A percentile compares a stretch with the other conserved stretches of the same genome.
These are phyloP conservation scores for Climacteris rufus DNA, from an alignment of 2,113 vertebrate genomes.

Conservation along the genomic window DNA sequence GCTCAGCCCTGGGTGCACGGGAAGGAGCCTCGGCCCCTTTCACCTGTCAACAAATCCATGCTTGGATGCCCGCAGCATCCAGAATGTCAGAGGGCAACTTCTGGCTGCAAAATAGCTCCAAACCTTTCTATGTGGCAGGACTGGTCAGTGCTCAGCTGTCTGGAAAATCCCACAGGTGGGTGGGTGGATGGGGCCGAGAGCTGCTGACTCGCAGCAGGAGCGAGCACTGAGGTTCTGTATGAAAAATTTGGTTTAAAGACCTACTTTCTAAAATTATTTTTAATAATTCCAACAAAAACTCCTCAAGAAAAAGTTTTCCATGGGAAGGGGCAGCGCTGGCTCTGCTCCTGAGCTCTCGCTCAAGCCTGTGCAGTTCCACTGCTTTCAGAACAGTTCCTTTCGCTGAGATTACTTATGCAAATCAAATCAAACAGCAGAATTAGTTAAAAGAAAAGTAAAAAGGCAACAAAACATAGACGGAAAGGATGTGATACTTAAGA, in stretches of 20 bases:
- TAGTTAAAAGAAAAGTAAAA: neutral
- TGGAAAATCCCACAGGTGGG: neutral
- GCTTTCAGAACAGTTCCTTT: neutral
- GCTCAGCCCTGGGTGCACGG: neutral
- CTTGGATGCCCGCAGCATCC: neutral
- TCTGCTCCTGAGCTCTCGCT: neutral
- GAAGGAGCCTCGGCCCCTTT: neutral
- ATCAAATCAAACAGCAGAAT: fast-evolving
- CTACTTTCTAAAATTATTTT: neutral
- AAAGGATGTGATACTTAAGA: fast-evolving
- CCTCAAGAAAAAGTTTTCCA: neutral
- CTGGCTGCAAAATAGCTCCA: neutral
- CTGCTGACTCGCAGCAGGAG: fast-evolving
- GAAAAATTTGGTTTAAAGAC: neutral
- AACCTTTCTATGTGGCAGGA: fast-evolving
- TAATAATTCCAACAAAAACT: neutral
- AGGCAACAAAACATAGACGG: neutral
- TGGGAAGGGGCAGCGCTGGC: neutral
- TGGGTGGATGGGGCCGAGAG: fast-evolving
- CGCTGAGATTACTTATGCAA: fast-evolving
- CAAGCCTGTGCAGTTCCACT: fast-evolving
- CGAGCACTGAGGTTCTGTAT: fast-evolving
- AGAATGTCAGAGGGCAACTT: neutral
- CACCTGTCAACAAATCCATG: neutral
- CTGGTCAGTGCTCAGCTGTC: neutral